A percentile compares a stretch with the other conserved stretches of the same genome.
These are phyloP conservation scores for Escarpia spicata DNA, from an alignment of 2,888 invertebrate species.

Conservation along the genomic window DNA sequence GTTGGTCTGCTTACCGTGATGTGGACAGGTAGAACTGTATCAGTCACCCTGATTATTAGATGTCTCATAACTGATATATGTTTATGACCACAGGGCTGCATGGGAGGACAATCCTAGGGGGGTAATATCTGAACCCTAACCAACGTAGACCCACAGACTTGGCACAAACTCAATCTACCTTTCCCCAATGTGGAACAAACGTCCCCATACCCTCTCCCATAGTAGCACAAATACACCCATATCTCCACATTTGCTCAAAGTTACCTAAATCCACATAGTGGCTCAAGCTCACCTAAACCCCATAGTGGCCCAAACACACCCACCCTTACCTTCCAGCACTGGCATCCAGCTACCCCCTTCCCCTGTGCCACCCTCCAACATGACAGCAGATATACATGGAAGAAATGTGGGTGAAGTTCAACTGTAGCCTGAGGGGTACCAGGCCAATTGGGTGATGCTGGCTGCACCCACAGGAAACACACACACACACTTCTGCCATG, in stretches of 20 bases:
- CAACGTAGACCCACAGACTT: not conserved
- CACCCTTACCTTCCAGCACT: not conserved
- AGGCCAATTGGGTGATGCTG: not conserved
- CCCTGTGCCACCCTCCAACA: not conserved
- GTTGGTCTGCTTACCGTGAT: not conserved
- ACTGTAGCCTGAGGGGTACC: not conserved
- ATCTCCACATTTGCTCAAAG: too few relatives aligned
- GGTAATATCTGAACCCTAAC: not conserved
- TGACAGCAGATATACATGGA: not conserved
- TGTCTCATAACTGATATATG: not conserved
- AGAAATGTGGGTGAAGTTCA: constrained; percentile 13
- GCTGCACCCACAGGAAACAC: constrained; percentile 12
- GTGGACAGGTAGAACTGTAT: not conserved
- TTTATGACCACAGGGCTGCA: too few relatives aligned
- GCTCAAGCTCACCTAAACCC: not conserved
- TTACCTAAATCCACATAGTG: too few relatives aligned
- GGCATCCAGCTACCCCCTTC: not conserved
- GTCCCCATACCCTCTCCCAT: not conserved
- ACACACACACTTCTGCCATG: not conserved
- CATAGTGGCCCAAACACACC: not conserved
- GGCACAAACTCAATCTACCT: not conserved
- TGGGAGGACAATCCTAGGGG: not conserved
- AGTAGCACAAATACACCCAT: not conserved
- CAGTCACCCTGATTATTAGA: not conserved
- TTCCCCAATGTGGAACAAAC: not conserved